Percentiles rank a stretch among this genome's conserved stretches.
Conservation (phyloP, 2,888 invertebrate genomes). For the Coenonympha arcania region DNA sequence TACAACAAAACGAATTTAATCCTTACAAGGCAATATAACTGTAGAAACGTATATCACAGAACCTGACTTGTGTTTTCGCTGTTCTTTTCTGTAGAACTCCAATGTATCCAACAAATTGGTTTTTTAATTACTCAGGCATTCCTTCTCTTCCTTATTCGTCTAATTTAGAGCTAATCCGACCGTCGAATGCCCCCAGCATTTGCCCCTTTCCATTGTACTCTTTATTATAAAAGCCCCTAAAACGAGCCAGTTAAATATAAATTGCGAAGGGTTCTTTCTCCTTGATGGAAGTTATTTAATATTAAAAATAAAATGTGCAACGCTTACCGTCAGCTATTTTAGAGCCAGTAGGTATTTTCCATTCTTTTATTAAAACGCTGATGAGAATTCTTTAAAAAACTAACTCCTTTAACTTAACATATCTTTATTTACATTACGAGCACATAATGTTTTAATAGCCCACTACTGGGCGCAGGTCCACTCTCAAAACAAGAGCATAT, state of each 20-base stretch:
- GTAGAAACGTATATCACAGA: conserved; percentile 21
- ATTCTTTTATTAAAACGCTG: too few species aligned
- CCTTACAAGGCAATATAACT: conserved; percentile 19
- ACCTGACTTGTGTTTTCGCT: conserved; percentile 17
- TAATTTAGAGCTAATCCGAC: conserved; percentile 37
- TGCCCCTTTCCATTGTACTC: conserved; percentile 34
- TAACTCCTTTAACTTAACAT: too few species aligned
- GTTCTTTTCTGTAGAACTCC: conserved; percentile 24
- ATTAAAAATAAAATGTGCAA: conserved; percentile 21
- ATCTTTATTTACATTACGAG: too few species aligned
- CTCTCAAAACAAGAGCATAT: too few species aligned
- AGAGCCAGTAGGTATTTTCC: neutral
- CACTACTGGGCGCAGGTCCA: too few species aligned
- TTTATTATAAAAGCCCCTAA: conserved; percentile 34
- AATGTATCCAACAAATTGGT: conserved; percentile 46
- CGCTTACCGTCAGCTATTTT: neutral
- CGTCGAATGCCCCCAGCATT: conserved; percentile 32
- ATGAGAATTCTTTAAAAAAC: neutral
- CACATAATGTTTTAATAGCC: too few species aligned
- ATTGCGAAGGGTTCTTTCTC: conserved; percentile 22
- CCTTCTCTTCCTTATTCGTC: conserved; percentile 49
- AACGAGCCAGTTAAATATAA: conserved; percentile 23
- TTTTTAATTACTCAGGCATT: conserved; percentile 56
- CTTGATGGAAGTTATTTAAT: conserved; percentile 21
- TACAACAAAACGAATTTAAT: conserved; percentile 13